Conservation (phyloP, 2,888 invertebrate species). For the Pasiphila rectangulata region DNA sequence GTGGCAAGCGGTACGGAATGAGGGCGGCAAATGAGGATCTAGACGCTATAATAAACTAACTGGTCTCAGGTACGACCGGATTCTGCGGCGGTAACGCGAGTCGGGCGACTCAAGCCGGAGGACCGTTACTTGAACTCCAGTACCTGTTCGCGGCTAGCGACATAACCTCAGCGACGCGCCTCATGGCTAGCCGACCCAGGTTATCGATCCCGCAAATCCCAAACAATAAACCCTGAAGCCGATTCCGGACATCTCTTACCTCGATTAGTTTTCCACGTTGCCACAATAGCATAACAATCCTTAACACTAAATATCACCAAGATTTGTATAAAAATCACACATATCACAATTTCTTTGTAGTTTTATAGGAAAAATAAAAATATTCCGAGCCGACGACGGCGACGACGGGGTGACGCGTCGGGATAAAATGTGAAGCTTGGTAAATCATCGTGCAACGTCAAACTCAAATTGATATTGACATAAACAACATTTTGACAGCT, state of each 20-base stretch:
- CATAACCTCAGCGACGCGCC: conserved; percentile 79
- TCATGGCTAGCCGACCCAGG: conserved; percentile 78
- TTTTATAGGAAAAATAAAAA: conserved; percentile 65
- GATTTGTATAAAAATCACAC: conserved; percentile 78
- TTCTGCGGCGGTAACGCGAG: conserved; percentile 70
- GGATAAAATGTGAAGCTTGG: conserved; percentile 24
- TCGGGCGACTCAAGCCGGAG: conserved; percentile 58
- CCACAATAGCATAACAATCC: conserved; percentile 78
- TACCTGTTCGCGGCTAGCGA: conserved; percentile 70
- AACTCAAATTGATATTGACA: conserved; percentile 14
- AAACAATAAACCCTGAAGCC: conserved; percentile 66
- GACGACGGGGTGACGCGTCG: conserved; percentile 79
- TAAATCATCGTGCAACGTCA: conserved; percentile 5
- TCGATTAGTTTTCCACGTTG: conserved; percentile 68
- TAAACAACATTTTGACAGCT: conserved; percentile 4
- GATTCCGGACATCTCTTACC: conserved; percentile 60
- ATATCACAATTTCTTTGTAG: conserved; percentile 78
- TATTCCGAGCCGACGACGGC: conserved; percentile 56
- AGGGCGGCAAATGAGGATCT: conserved; percentile 76
- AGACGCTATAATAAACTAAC: conserved; percentile 72
- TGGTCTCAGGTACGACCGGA: conserved; percentile 72
- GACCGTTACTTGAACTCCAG: conserved; percentile 79
- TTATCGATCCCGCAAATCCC: conserved; percentile 78
- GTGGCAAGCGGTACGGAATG: conserved; percentile 73
- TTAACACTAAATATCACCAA: conserved; percentile 77